These are phyloP conservation scores for Drosophila anomelani DNA, from an alignment of 2,888 invertebrate species.

Conservation along the genomic window DNA sequence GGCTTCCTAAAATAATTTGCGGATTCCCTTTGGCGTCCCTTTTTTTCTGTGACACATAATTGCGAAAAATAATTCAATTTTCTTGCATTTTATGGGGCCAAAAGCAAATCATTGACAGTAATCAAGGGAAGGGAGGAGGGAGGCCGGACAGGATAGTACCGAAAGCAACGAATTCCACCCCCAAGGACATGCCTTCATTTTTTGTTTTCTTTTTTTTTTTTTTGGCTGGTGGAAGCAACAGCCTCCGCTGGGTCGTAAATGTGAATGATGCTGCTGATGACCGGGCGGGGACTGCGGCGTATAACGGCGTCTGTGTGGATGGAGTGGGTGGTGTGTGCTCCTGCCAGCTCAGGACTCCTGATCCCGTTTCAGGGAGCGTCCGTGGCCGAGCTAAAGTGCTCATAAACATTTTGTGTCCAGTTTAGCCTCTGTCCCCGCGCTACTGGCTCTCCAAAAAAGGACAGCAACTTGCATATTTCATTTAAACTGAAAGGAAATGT, in stretches of 20 bases:
- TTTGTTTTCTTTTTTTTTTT: not conserved
- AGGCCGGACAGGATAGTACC: not conserved
- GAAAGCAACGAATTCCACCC: conserved; percentile 5
- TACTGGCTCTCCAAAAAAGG: not conserved
- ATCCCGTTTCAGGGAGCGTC: conserved; percentile 26
- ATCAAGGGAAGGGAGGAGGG: conserved; percentile 52
- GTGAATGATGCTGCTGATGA: conserved; percentile 78
- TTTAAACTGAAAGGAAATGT: not conserved
- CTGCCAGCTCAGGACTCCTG: not conserved
- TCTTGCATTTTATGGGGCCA: conserved; percentile 72
- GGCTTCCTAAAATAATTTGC: conserved; percentile 9
- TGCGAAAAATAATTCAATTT: conserved; percentile 74
- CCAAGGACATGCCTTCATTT: conserved; percentile 6
- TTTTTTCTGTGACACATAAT: conserved; percentile 42
- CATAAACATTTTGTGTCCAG: conserved; percentile 71
- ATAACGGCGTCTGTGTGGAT: conserved; percentile 2
- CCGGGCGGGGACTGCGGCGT: conserved; percentile 54
- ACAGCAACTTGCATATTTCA: conserved; percentile 8
- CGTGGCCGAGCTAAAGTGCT: conserved; percentile 69
- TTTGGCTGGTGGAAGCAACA: conserved; percentile 56
- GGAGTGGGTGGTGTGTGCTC: not conserved
- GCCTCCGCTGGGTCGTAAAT: conserved; percentile 66
- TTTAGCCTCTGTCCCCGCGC: conserved; percentile 21
- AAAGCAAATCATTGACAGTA: conserved; percentile 79
- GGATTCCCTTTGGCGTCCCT: conserved; percentile 14